These are phyloP conservation scores for Falcunculus frontatus DNA, from an alignment of 2,113 vertebrate genomes.

Conservation along the genomic window DNA sequence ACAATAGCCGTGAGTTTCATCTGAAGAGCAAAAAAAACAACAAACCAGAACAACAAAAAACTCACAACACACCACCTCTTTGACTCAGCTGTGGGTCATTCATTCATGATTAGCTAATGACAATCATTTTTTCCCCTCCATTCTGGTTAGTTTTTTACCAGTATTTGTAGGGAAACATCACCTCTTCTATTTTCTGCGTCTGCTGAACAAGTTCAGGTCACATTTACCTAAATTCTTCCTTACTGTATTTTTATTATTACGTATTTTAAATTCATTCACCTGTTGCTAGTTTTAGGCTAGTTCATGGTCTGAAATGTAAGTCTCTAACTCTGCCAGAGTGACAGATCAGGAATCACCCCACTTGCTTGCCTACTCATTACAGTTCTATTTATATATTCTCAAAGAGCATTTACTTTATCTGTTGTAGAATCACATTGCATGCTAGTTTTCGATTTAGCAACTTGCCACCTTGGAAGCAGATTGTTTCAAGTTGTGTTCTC, in stretches of 20 bases:
- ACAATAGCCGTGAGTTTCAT: not conserved
- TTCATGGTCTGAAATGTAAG: not conserved
- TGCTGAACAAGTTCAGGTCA: not conserved
- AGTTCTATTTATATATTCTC: constrained; percentile 47
- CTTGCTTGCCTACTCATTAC: constrained; percentile 13
- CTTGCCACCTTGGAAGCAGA: constrained; percentile 17
- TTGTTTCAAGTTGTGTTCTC: constrained; percentile 4
- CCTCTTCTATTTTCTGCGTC: not conserved
- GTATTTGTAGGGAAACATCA: not conserved
- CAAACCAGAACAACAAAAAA: not conserved
- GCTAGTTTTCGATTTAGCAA: constrained; percentile 51
- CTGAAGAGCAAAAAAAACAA: not conserved
- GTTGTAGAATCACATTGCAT: constrained; percentile 41
- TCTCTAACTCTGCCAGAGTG: not conserved
- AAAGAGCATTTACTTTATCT: constrained; percentile 54
- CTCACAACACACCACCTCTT: not conserved
- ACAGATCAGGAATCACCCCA: constrained; percentile 41
- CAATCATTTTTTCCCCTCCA: not conserved
- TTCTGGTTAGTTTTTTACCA: not conserved
- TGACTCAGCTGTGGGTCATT: not conserved
- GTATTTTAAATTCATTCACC: not conserved
- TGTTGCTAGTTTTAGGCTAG: not conserved
- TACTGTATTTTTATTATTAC: not conserved
- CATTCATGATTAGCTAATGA: constrained; percentile 1
- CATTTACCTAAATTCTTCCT: not conserved